These are phyloP conservation scores for Huso huso DNA, from an alignment of 2,797 vertebrate species.

Conservation along the genomic window DNA sequence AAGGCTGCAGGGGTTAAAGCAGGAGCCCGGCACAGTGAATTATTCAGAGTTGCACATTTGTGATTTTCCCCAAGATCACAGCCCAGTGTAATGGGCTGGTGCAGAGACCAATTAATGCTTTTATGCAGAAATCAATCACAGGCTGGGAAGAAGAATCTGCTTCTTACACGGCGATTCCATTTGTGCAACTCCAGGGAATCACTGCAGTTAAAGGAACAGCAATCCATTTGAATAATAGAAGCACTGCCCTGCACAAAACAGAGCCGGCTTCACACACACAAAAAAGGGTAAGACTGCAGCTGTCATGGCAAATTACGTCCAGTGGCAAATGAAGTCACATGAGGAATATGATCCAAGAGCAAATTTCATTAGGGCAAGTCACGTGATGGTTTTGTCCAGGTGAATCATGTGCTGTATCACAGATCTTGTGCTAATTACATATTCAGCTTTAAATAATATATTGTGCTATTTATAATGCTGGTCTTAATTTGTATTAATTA, in stretches of 20 bases:
- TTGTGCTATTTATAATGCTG: too few species aligned
- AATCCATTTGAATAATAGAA: constrained; percentile 24
- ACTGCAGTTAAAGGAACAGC: constrained; percentile 35
- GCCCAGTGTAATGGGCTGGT: constrained; percentile 70
- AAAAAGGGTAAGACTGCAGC: too few species aligned
- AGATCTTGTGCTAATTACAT: too few species aligned
- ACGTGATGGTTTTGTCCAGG: too few species aligned
- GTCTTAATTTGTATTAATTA: too few species aligned
- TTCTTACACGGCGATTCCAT: constrained; percentile 43
- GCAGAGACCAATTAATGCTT: constrained; percentile 71
- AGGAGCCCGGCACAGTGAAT: constrained; percentile 36
- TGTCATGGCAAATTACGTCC: too few species aligned
- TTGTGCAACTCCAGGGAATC: constrained; percentile 38
- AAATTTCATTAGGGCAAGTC: too few species aligned
- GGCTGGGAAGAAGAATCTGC: constrained; percentile 35
- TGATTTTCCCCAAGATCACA: constrained; percentile 72
- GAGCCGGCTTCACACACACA: too few species aligned
- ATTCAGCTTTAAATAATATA: too few species aligned
- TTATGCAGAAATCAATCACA: constrained; percentile 76
- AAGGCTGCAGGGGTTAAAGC: constrained; percentile 3
- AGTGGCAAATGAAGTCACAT: too few species aligned
- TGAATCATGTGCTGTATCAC: too few species aligned
- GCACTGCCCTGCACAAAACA: constrained; percentile 13
- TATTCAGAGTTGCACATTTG: constrained; percentile 54
- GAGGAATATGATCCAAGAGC: too few species aligned